These are phyloP conservation scores for Upupa epops DNA, from an alignment of 2,113 vertebrate genomes.

Conservation along the genomic window DNA sequence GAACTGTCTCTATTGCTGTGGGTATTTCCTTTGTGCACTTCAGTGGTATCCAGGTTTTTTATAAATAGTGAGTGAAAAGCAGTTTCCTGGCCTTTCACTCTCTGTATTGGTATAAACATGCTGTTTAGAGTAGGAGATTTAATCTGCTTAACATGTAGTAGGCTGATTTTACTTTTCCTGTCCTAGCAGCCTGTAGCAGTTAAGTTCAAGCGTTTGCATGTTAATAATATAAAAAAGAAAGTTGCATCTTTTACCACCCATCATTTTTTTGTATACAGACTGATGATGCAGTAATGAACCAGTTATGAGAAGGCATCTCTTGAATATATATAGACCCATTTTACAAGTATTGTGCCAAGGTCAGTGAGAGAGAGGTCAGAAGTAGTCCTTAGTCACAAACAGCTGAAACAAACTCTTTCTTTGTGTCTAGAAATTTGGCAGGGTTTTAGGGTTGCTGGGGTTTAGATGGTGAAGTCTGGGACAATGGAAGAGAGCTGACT, in stretches of 20 bases:
- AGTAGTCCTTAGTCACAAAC: conserved; percentile 51
- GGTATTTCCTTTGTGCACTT: background rate
- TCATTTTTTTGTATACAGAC: background rate
- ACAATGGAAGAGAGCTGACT: background rate
- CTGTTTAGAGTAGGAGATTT: background rate
- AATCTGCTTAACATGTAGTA: background rate
- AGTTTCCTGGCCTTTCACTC: background rate
- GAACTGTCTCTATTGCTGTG: background rate
- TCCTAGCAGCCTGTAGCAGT: background rate
- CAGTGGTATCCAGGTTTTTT: background rate
- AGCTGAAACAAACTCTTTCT: conserved; percentile 45
- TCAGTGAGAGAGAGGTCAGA: conserved; percentile 47
- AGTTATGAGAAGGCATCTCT: conserved; percentile 7
- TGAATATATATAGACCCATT: conserved; percentile 46
- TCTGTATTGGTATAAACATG: background rate
- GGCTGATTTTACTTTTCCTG: background rate
- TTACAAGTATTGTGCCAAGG: conserved; percentile 58
- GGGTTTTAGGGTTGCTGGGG: conserved; percentile 7
- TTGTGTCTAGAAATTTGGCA: conserved; percentile 46
- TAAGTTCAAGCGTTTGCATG: background rate
- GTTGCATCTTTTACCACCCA: background rate
- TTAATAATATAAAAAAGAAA: background rate
- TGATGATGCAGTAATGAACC: background rate
- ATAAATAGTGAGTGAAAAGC: background rate
- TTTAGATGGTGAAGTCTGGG: conserved; percentile 45